phyloP scores from a whole-genome alignment of 2,797 vertebrate species.

The Propithecus deckenii region DNA sequence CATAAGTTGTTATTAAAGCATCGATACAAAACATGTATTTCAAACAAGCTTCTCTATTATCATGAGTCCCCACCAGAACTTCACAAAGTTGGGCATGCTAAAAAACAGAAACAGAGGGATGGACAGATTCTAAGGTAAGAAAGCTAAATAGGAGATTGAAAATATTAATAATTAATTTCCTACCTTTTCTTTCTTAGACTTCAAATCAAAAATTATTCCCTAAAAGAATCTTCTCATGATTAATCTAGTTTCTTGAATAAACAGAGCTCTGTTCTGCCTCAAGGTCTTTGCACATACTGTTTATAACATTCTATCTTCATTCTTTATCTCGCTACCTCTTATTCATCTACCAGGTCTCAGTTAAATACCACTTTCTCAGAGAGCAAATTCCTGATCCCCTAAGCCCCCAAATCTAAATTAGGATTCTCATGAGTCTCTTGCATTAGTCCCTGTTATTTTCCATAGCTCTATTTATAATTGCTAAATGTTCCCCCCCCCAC shows the following conservation, averaged over 20 bases:
- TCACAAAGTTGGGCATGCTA: neutral
- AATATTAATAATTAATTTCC: neutral
- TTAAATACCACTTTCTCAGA: neutral
- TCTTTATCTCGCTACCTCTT: neutral
- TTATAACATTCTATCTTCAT: neutral
- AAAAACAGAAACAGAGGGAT: neutral
- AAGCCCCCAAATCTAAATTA: neutral
- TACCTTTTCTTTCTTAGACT: neutral
- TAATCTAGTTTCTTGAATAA: neutral
- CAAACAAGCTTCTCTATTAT: conserved; percentile 10
- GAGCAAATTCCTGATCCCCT: neutral
- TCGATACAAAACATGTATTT: neutral
- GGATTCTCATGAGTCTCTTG: neutral
- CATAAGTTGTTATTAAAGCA: neutral
- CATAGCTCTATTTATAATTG: conserved; percentile 1
- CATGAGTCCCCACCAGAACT: neutral
- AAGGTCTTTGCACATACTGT: neutral
- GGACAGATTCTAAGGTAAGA: neutral
- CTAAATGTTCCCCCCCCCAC: neutral
- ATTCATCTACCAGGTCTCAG: neutral
- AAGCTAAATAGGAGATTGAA: neutral
- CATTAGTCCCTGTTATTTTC: neutral
- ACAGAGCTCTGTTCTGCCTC: neutral
- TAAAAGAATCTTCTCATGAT: neutral
- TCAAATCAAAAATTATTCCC: neutral